Base-by-base conservation (phyloP, 1,140 invertebrate species). In the Phthorimaea operculella region DNA sequence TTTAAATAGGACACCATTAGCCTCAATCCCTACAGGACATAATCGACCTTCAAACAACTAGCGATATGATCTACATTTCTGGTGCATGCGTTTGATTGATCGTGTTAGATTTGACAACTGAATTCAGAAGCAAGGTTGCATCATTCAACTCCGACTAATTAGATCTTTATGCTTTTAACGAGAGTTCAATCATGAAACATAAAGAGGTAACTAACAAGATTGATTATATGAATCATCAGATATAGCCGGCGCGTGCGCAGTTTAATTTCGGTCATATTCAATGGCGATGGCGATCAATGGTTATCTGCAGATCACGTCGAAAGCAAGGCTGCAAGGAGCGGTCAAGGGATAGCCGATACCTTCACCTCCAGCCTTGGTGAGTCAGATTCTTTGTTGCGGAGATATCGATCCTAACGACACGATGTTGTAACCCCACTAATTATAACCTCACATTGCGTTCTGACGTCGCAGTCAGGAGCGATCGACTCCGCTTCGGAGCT, bases 261-360 rank as follows among this genome's bases (percentile, higher is more conserved):
- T 55, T 63, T 63, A 59, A 64, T 63, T 71, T 72, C 69, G 73
- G 75, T 80, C 69, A 68, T 62, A 55, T 59, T 74, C 58, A 77
- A 78, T 73, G 61, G 66, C 69, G 59, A 78, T 73, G 61, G 66
- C 69, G 59, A 66, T 69, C 64, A 62, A 68, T 57, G 64, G 62
- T 74, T 80, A 80, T 82, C 72, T 68, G 60, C 64, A 62, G 64
- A 80, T 79, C 75, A 51, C 63, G 73, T 76, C 70, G 79, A 81
- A 84, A 81, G 79, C 76, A 81, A 84, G 79, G 81, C 64, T 70
- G 66, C 57, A 70, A 72, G 79, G 77, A 76, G 64, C 73, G 81
- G 79, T 81, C 76, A 84, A 80, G 76, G 79, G 81, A 79, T 78
- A 77, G 65, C 62, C 55, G 54, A 51, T 56, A 68, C 74, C 76